Conservation (phyloP, 2,888 invertebrate genomes). For the Pollenia griseotomentosa region DNA sequence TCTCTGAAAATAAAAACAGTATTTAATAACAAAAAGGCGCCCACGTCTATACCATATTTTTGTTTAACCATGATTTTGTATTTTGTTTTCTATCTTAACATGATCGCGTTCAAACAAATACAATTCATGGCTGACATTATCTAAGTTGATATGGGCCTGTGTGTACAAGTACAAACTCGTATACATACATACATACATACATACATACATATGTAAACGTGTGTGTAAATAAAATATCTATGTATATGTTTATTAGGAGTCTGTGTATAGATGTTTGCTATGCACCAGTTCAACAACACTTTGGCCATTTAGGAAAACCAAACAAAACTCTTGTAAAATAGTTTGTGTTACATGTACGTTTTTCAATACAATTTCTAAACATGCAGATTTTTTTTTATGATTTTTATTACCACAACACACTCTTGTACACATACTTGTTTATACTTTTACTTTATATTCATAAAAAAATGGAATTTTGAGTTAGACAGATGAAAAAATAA, state of each 20-base stretch:
- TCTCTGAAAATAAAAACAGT: not conserved
- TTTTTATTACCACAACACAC: constrained; percentile 3
- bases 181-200: not conserved
- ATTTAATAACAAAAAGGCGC: constrained; percentile 58
- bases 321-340: constrained; percentile 61
- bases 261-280: constrained; percentile 25
- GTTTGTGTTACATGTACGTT: constrained; percentile 35
- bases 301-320: constrained; percentile 63
- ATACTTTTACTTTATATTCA: constrained; percentile 36
- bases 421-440: constrained; percentile 2
- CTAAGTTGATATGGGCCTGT: not conserved
- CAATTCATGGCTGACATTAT: constrained; percentile 54
- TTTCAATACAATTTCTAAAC: constrained; percentile 36
- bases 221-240: not conserved
- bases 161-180: not conserved
- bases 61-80: constrained; percentile 68
- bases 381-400: constrained; percentile 55
- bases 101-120: constrained; percentile 63
- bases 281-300: constrained; percentile 72
- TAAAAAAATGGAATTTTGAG: constrained; percentile 35
- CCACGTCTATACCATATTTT: constrained; percentile 53
- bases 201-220: not conserved
- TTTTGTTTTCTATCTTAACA: constrained; percentile 67
- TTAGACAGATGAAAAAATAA: constrained; percentile 14
- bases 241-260: not conserved